Evolutionary conservation across 53 echinoderm and acorn worm species (phyloP), one percentile per base, ranked within the genome.

Genomic region (Luidia sarsii): DNA sequence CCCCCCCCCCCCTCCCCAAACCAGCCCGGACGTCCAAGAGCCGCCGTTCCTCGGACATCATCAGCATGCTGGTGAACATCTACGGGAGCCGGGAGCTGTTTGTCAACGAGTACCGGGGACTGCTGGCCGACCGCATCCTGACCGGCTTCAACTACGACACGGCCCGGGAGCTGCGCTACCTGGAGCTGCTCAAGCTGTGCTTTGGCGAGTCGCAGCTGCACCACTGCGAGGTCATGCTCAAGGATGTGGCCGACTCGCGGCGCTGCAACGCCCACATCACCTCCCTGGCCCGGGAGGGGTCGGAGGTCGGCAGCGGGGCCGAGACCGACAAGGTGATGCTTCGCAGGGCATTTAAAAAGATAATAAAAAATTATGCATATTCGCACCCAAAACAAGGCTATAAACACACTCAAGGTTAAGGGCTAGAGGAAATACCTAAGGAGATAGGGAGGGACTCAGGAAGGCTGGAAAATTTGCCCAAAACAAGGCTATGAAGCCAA

Each of bases 141-240:
- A 86, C 99, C 0, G 56, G 83, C 50, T 97, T 97, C 65, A 97
- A 91, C 79, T 97, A 91, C 37, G 99, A 97, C 57, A 97, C 99
- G 19, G 99, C 94, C 27, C 54, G 99, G 10, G 99, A 97, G 82
- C 80, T 97, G 19, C 89, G 99, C 51, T 94, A 97, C 37, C 82
- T 97, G n/a, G 99, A 97, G 64, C 87, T 97, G 3, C 81, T 97
- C 15, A 97, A 97, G 85, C 79, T 97, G 20, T 57, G 99, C 25
- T 97, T 97, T 35, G 99, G 99, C 1, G 99, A 97, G 82, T 87
- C 99, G 2, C 99, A 97, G 46, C 89, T 97, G 16, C 99, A 97
- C 64, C 93, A 94, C 70, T 97, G 99, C 51, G 99, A 97, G 57
- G 91, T 97, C 23, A 97, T 97, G 94, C 84, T 97, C 36, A 94